phyloP scores from a whole-genome alignment of 2,797 vertebrate species.

The Typhlichthys subterraneus region DNA sequence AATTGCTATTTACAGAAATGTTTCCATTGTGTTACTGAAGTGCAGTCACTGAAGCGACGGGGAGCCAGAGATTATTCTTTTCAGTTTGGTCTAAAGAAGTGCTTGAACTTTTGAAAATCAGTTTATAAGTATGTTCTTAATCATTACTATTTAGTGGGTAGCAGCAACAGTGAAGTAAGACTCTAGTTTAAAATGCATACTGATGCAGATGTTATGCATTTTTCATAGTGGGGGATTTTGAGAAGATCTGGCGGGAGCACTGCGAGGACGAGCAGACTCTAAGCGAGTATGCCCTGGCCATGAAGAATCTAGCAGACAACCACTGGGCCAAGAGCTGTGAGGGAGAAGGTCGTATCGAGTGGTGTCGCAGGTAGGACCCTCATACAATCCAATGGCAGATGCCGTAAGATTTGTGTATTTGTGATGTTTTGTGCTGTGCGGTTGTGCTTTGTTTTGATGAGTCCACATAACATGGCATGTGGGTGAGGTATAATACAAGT shows the following conservation, averaged over 20 bases:
- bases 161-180: neutral
- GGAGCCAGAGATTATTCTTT: conserved; percentile 20
- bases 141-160: conserved; percentile 7
- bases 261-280: conserved; percentile 96
- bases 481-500: neutral
- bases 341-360: conserved; percentile 96
- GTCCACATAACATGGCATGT: neutral
- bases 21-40: conserved; percentile 1
- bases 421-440: too few species aligned
- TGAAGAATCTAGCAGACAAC: conserved; percentile 98
- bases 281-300: conserved; percentile 95
- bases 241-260: conserved; percentile 98
- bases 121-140: conserved; percentile 51
- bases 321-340: conserved; percentile 95
- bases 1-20: conserved; percentile 18
- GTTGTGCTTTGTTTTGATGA: neutral
- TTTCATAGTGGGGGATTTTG: conserved; percentile 92
- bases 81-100: conserved; percentile 1
- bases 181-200: neutral
- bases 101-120: conserved; percentile 17
- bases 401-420: too few species aligned
- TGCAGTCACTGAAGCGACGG: conserved; percentile 4
- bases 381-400: too few species aligned
- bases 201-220: neutral
- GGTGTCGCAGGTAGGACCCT: conserved; percentile 90